Evolutionary conservation across 2,888 invertebrate genomes (phyloP).

Genomic region (Harpalus rubripes): DNA sequence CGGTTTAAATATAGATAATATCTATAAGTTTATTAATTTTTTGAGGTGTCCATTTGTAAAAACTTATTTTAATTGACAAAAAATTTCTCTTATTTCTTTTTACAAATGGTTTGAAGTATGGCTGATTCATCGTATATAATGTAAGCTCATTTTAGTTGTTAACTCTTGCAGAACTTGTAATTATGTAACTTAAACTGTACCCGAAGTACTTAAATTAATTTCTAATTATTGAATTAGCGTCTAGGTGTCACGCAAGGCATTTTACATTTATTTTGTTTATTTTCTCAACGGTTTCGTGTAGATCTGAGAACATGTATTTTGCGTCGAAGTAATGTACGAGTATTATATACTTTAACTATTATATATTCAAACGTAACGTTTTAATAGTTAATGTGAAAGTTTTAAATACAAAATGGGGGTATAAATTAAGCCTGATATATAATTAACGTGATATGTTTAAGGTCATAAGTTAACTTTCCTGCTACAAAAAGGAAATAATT

Average conservation of each 20-base stretch:
- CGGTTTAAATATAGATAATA: not conserved
- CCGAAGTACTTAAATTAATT: slow-evolving; percentile 15
- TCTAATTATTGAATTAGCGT: slow-evolving; percentile 10
- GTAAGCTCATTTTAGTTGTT: not conserved
- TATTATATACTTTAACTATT: no score
- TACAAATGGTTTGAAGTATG: not conserved
- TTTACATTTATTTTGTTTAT: not conserved
- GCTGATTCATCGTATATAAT: slow-evolving; percentile 30
- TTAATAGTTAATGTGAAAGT: not conserved
- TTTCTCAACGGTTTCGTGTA: not conserved
- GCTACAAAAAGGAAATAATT: no score
- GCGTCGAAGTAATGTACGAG: no score
- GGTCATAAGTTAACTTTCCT: no score
- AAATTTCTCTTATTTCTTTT: not conserved
- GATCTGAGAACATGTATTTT: no score
- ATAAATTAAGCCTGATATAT: no score
- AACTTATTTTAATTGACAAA: slow-evolving; percentile 19
- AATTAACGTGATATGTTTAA: no score
- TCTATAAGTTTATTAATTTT: slow-evolving; percentile 13
- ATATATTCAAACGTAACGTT: no score
- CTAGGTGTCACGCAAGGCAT: slow-evolving; percentile 22
- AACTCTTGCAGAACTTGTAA: not conserved
- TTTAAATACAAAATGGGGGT: not conserved
- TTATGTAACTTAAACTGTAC: slow-evolving; percentile 34
- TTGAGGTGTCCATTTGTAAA: slow-evolving; percentile 11